Evolutionary conservation across 2,888 invertebrate genomes (phyloP).

Genomic region (Drosophila paramelanica): DNA sequence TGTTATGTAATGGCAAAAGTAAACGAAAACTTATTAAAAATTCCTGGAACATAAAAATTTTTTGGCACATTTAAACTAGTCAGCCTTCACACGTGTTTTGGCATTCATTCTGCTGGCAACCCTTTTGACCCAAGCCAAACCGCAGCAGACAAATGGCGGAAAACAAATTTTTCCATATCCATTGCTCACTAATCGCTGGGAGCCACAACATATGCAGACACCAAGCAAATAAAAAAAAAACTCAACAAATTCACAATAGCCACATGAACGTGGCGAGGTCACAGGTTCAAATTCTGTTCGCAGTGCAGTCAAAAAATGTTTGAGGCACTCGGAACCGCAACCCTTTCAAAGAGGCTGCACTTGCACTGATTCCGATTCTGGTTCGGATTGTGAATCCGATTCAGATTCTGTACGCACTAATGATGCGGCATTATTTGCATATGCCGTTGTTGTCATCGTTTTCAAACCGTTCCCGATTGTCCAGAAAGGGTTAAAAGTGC

Average conservation of each 20-base stretch:
- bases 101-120: conserved; percentile 34
- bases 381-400: conserved; percentile 5
- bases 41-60: neutral
- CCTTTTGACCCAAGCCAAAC: conserved; percentile 42
- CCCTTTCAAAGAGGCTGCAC: conserved; percentile 55
- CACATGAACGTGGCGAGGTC: conserved; percentile 25
- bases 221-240: neutral
- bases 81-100: conserved; percentile 5
- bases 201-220: conserved; percentile 68
- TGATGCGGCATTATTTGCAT: conserved; percentile 80
- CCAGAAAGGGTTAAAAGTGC: conserved; percentile 50
- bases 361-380: conserved; percentile 30
- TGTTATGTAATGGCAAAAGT: neutral
- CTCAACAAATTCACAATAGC: conserved; percentile 9
- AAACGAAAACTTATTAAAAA: too few species aligned
- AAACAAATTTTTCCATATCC: conserved; percentile 52
- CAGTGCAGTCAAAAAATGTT: conserved; percentile 25
- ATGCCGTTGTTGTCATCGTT: conserved; percentile 44
- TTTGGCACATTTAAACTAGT: neutral
- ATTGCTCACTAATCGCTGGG: conserved; percentile 49
- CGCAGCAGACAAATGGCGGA: conserved; percentile 33
- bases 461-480: conserved; percentile 13
- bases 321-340: conserved; percentile 46
- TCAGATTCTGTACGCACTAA: conserved; percentile 59
- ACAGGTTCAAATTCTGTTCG: conserved; percentile 34